Percentiles rank a stretch among this genome's conserved stretches.
These are phyloP conservation scores for Lycophotia porphyrea DNA, from an alignment of 2,888 invertebrate species.

Conservation along the genomic window DNA sequence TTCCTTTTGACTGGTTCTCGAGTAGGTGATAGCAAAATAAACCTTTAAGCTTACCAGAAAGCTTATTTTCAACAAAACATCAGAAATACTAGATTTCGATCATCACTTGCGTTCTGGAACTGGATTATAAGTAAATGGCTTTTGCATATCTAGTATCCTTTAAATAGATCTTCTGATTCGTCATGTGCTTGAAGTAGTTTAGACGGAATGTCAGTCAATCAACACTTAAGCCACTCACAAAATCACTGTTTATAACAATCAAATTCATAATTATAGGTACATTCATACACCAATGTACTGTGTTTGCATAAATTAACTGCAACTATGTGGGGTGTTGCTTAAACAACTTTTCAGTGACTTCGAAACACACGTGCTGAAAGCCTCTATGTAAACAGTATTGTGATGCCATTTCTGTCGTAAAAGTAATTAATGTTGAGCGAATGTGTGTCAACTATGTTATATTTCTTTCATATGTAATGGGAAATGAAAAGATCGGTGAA, in stretches of 20 bases:
- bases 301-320: not conserved
- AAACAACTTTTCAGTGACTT: not conserved
- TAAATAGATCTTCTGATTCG: not conserved
- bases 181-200: not conserved
- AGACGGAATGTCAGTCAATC: not conserved
- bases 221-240: not conserved
- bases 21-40: not conserved
- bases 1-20: not conserved
- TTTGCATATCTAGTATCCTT: not conserved
- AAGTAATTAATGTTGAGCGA: slow-evolving; percentile 40
- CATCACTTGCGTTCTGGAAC: not conserved
- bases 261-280: not conserved
- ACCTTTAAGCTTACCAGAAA: not conserved
- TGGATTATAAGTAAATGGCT: not conserved
- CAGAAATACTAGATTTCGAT: not conserved
- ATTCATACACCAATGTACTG: not conserved
- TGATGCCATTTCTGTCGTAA: slow-evolving; percentile 33
- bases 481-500: not conserved
- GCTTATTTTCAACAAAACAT: not conserved
- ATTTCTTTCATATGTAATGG: not conserved
- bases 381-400: slow-evolving; percentile 16
- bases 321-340: slow-evolving; percentile 14
- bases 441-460: slow-evolving; percentile 18
- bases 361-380: slow-evolving; percentile 28
- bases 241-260: not conserved